Evolutionary conservation across 2,888 invertebrate species (phyloP).

Genomic region (Erpobdella octoculata): DNA sequence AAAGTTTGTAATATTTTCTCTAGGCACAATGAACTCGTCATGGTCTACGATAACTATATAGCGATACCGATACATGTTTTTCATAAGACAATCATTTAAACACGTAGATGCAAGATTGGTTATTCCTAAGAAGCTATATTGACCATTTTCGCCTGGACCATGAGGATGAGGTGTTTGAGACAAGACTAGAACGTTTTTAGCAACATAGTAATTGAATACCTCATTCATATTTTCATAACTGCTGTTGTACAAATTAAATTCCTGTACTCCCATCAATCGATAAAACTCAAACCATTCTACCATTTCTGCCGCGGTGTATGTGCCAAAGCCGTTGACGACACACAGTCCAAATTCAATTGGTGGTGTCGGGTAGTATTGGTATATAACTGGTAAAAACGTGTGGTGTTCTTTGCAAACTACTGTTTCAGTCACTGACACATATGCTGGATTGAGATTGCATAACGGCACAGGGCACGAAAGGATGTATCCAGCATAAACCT

Average conservation of each 20-base stretch:
- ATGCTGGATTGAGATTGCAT: slow-evolving; percentile 30
- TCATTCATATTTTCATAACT: neutral
- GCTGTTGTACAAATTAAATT: slow-evolving; percentile 36
- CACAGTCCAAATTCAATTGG: slow-evolving; percentile 36
- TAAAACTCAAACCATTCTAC: slow-evolving; percentile 37
- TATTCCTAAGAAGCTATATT: neutral
- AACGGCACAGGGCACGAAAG: slow-evolving; percentile 30
- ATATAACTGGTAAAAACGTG: slow-evolving; percentile 29
- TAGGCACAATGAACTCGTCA: slow-evolving; percentile 33
- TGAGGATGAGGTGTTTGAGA: slow-evolving; percentile 33
- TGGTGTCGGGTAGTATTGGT: slow-evolving; percentile 19
- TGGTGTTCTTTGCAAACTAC: slow-evolving; percentile 24
- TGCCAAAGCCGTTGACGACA: slow-evolving; percentile 34
- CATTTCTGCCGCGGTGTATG: slow-evolving; percentile 10
- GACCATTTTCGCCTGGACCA: neutral
- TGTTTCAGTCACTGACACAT: slow-evolving; percentile 30
- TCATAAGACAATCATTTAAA: slow-evolving; percentile 38
- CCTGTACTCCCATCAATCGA: slow-evolving; percentile 34
- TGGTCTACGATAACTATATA: slow-evolving; percentile 27
- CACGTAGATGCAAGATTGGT: slow-evolving; percentile 29
- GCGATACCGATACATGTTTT: slow-evolving; percentile 34
- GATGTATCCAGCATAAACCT: slow-evolving; percentile 30
- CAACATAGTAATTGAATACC: slow-evolving; percentile 32
- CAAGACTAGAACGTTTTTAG: slow-evolving; percentile 29
- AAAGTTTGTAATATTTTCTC: slow-evolving; percentile 15